Conservation (phyloP, 2,113 vertebrate species). For the Platanista minor region DNA sequence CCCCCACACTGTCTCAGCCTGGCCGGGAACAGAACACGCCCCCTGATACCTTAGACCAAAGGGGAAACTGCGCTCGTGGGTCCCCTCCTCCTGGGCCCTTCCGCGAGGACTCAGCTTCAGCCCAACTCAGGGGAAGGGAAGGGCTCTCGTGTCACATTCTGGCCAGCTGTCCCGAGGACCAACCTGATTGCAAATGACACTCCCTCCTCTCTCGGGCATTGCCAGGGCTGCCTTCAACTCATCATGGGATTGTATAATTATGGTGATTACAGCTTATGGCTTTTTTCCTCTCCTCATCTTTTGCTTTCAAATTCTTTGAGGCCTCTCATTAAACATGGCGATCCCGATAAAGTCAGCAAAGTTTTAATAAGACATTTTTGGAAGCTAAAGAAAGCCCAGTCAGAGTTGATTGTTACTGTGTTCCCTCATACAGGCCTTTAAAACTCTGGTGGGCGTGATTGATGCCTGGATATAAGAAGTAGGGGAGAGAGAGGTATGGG, state of each 20-base stretch:
- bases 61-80: neutral
- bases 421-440: neutral
- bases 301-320: constrained; percentile 58
- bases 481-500: neutral
- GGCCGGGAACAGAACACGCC: neutral
- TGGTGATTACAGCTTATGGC: constrained; percentile 59
- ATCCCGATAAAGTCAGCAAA: constrained; percentile 53
- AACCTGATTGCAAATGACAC: neutral
- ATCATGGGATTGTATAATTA: constrained; percentile 51
- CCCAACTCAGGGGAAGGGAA: neutral
- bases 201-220: neutral
- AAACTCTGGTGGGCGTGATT: neutral
- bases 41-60: neutral
- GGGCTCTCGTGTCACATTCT: neutral
- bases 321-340: constrained; percentile 63
- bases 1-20: neutral
- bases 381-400: constrained; percentile 34
- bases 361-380: constrained; percentile 59
- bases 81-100: neutral
- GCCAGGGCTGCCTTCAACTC: constrained; percentile 42
- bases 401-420: neutral
- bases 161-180: constrained; percentile 43
- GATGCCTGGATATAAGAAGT: neutral
- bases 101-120: neutral
- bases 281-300: constrained; percentile 52